Evolutionary conservation across 2,113 vertebrate genomes (phyloP).

Genomic region (Mixornis gularis): DNA sequence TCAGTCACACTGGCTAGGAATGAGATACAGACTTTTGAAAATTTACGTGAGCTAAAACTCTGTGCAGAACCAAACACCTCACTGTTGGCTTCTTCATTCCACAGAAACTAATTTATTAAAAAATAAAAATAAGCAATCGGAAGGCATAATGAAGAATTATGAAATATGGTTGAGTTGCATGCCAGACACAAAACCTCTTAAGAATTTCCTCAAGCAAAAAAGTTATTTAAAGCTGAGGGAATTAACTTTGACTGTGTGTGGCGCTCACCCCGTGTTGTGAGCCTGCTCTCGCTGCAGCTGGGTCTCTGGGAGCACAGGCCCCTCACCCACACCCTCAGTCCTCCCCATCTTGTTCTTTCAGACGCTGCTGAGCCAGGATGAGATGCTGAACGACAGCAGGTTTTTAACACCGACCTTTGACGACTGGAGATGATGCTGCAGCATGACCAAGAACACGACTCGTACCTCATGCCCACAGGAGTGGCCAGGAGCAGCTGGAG

Average conservation of each 20-base stretch:
- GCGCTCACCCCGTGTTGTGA: neutral
- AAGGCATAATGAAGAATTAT: neutral
- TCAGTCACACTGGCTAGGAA: neutral
- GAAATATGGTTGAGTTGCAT: neutral
- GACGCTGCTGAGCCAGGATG: constrained; percentile 84
- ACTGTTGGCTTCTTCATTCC: neutral
- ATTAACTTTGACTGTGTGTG: neutral
- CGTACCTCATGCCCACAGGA: constrained; percentile 6
- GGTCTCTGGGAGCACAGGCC: neutral
- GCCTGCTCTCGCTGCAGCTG: neutral
- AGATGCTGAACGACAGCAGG: constrained; percentile 77
- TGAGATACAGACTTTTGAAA: neutral
- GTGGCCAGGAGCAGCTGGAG: neutral
- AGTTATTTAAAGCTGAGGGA: neutral
- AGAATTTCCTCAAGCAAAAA: neutral
- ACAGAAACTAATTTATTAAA: neutral
- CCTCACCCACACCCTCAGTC: neutral
- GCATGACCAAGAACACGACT: neutral
- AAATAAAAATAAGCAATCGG: neutral
- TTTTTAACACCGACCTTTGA: constrained; percentile 70
- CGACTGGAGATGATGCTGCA: constrained; percentile 62
- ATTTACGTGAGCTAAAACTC: neutral
- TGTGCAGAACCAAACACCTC: neutral
- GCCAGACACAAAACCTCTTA: neutral
- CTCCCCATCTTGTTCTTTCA: constrained; percentile 65